These are phyloP conservation scores for Idris sp. DNA, from an alignment of 1,140 invertebrate genomes.

Conservation along the genomic window DNA sequence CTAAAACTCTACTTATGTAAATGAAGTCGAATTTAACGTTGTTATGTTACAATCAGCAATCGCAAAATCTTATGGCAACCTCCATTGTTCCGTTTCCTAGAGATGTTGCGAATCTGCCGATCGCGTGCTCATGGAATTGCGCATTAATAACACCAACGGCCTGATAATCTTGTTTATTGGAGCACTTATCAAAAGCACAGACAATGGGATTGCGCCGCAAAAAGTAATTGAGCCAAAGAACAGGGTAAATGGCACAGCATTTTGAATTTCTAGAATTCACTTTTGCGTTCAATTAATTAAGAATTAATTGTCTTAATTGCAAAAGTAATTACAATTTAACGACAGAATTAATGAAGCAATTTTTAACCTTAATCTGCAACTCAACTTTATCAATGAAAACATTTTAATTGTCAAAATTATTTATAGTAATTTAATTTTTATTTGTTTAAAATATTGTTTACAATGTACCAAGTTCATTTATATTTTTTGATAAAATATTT, in stretches of 20 bases:
- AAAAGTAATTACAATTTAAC: no score
- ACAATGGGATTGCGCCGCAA: constrained; percentile 22
- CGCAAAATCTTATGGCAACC: constrained; percentile 12
- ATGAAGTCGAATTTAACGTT: background rate
- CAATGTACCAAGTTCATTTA: no score
- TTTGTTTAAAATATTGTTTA: no score
- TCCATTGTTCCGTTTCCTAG: constrained; percentile 27
- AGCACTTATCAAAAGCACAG: constrained; percentile 35
- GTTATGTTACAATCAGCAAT: constrained; percentile 9
- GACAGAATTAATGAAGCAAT: no score
- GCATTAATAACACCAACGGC: constrained; percentile 40
- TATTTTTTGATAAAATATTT: no score
- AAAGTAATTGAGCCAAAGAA: constrained; percentile 8
- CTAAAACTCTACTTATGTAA: constrained; percentile 19
- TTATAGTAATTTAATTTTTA: no score
- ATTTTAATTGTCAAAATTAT: no score
- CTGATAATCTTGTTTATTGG: constrained; percentile 53
- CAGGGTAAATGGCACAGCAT: background rate
- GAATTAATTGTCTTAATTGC: background rate
- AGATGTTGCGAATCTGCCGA: constrained; percentile 26
- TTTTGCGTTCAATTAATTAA: background rate
- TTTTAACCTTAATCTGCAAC: no score
- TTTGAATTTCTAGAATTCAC: background rate
- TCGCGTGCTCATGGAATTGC: constrained; percentile 30
- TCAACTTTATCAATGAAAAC: no score